Conservation (phyloP, 2,113 vertebrate genomes). For the Piprites chloris region DNA sequence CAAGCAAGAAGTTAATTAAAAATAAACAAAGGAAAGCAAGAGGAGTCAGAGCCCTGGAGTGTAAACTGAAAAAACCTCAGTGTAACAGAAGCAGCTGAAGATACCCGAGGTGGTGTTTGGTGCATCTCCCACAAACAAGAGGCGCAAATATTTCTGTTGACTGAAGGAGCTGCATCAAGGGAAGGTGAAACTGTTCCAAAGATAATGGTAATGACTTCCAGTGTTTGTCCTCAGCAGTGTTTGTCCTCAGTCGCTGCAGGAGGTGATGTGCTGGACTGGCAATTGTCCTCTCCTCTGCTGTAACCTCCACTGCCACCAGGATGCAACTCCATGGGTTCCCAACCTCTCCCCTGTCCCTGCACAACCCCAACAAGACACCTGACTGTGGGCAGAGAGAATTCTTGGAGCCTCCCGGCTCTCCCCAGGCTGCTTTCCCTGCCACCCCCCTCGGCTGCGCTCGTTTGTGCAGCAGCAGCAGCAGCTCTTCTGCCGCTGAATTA, state of each 20-base stretch:
- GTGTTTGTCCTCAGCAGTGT: not conserved
- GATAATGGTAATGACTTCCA: not conserved
- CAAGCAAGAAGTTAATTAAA: slow-evolving; percentile 12
- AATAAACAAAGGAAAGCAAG: not conserved
- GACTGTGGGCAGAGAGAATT: not conserved
- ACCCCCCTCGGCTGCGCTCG: not conserved
- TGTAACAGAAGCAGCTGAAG: not conserved
- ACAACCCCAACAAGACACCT: not conserved
- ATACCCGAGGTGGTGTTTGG: not conserved
- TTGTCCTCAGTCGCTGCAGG: not conserved
- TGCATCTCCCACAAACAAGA: not conserved
- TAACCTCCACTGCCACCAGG: not conserved
- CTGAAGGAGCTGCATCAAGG: not conserved
- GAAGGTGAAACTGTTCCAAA: not conserved
- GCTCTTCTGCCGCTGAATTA: not conserved
- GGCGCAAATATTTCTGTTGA: not conserved
- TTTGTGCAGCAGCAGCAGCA: not conserved
- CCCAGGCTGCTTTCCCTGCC: not conserved
- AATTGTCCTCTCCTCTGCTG: not conserved
- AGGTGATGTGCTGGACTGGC: not conserved
- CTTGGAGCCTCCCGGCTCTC: not conserved
- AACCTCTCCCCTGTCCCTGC: not conserved
- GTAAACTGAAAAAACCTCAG: not conserved
- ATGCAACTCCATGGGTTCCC: not conserved
- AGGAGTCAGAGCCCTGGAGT: not conserved